Conservation (phyloP, 1,140 invertebrate species). For the Stenopsyche tienmushanensis region DNA sequence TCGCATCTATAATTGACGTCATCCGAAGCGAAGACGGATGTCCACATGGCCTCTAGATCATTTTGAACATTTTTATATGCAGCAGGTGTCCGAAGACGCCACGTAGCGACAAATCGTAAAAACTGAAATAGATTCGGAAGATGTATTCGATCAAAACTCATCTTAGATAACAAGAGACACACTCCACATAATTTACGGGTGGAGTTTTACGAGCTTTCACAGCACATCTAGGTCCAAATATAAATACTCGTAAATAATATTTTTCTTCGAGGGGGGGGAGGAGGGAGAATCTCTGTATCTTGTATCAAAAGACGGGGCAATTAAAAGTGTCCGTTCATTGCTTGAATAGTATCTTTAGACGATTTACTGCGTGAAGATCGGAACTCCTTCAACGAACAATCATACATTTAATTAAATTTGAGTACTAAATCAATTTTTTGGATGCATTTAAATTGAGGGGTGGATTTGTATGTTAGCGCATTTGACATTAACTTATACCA, state of each 20-base stretch:
- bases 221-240: not conserved
- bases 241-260: constrained; percentile 10
- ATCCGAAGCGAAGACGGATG: constrained; percentile 11
- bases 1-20: constrained; percentile 25
- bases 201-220: constrained; percentile 21
- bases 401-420: too few species aligned
- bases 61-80: constrained; percentile 23
- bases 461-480: too few species aligned
- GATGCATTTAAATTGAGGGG: too few species aligned
- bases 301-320: constrained; percentile 20
- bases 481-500: too few species aligned
- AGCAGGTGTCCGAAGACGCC: constrained; percentile 19
- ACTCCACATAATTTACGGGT: constrained; percentile 19
- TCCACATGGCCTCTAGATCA: constrained; percentile 9
- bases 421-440: too few species aligned
- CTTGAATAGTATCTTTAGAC: not conserved
- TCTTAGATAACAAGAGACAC: constrained; percentile 29
- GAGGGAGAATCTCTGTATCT: constrained; percentile 1
- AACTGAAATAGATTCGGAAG: constrained; percentile 20
- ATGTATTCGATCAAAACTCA: constrained; percentile 26
- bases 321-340: constrained; percentile 15
- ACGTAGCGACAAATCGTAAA: constrained; percentile 23
- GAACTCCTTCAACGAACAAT: too few species aligned
- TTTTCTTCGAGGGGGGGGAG: not conserved
- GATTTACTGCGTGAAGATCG: not conserved